phyloP scores from a whole-genome alignment of 2,113 vertebrate species.

The Tympanuchus pallidicinctus region DNA sequence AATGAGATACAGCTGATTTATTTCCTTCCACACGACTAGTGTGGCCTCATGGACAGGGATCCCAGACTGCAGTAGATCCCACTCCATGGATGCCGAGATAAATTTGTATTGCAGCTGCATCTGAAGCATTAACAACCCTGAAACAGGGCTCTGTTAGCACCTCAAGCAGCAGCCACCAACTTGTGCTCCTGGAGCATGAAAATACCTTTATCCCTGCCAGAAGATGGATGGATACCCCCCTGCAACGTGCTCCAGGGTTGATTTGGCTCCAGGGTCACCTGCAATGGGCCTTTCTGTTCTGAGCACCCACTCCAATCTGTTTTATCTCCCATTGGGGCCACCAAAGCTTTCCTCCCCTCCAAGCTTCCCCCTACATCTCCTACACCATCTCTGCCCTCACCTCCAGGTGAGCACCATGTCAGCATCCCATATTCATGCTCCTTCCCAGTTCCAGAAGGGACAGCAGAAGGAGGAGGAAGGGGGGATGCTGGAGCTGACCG shows the following conservation, averaged over 20 bases:
- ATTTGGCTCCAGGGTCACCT: neutral
- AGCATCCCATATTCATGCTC: rapidly evolving
- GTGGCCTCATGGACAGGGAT: neutral
- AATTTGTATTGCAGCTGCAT: neutral
- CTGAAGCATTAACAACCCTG: neutral
- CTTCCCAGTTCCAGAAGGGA: neutral
- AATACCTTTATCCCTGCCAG: no score
- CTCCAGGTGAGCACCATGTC: neutral
- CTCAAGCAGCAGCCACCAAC: neutral
- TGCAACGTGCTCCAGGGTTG: rapidly evolving
- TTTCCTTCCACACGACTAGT: neutral
- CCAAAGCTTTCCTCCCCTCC: neutral
- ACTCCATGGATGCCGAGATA: rapidly evolving
- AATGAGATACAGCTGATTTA: neutral
- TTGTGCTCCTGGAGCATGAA: rapidly evolving
- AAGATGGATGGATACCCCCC: rapidly evolving
- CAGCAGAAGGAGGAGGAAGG: neutral
- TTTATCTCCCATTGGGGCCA: rapidly evolving
- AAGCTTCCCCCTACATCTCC: rapidly evolving
- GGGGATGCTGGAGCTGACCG: neutral
- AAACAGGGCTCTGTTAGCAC: neutral
- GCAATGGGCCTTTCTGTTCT: neutral
- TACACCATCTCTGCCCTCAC: neutral
- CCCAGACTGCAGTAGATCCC: neutral
- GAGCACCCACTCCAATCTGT: no score